These are phyloP conservation scores for Mesorhabditis belari DNA, from an alignment of 2,888 invertebrate genomes.

Conservation along the genomic window DNA sequence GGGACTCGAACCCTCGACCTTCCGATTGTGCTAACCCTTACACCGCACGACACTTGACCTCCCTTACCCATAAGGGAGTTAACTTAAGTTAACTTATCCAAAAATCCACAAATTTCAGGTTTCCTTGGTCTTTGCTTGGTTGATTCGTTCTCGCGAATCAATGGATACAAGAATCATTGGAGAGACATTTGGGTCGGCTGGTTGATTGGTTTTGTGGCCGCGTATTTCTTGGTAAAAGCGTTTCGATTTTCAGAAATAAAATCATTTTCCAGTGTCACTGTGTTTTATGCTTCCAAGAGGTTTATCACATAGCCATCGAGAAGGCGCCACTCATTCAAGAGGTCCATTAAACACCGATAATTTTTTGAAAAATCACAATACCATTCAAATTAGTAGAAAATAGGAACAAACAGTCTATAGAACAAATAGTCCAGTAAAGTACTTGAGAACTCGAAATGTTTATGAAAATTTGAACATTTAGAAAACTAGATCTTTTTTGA, in stretches of 20 bases:
- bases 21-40: too few species aligned
- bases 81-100: background rate
- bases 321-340: conserved; percentile 27
- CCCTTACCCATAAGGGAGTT: background rate
- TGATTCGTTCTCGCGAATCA: conserved; percentile 55
- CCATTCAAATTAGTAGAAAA: background rate
- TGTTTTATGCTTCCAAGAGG: conserved; percentile 53
- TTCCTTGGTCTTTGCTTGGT: conserved; percentile 55
- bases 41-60: too few species aligned
- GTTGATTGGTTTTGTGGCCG: conserved; percentile 54
- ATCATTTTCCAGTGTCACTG: conserved; percentile 42
- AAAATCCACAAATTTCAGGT: conserved; percentile 6
- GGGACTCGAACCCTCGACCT: too few species aligned
- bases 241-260: background rate
- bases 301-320: conserved; percentile 46
- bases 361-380: background rate
- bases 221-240: conserved; percentile 54
- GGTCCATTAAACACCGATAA: background rate
- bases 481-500: too few species aligned
- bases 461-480: too few species aligned
- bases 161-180: conserved; percentile 56
- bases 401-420: background rate
- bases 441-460: too few species aligned
- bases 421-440: background rate
- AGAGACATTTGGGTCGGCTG: conserved; percentile 56